Evolutionary conservation across 2,888 invertebrate genomes (phyloP).

Genomic region (Elysia crispata): DNA sequence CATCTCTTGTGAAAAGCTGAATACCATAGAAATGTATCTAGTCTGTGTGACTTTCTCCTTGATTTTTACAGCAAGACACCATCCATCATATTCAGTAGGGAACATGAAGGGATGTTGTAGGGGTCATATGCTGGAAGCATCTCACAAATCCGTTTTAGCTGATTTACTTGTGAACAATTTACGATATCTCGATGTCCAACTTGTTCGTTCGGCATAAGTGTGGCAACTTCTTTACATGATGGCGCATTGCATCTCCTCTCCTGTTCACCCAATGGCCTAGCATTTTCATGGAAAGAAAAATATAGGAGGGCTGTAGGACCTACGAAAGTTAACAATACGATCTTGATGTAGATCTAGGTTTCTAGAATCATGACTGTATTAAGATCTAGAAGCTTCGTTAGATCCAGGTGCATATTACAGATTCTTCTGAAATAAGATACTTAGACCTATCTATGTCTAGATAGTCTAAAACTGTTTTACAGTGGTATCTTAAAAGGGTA

Average conservation of each 20-base stretch:
- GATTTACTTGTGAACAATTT: background rate
- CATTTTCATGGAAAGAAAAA: background rate
- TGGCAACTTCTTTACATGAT: constrained; percentile 5
- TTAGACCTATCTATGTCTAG: too few relatives aligned
- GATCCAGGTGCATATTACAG: too few relatives aligned
- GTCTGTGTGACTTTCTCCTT: background rate
- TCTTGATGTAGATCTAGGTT: too few relatives aligned
- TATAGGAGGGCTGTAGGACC: too few relatives aligned
- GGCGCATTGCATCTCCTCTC: background rate
- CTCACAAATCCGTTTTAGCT: background rate
- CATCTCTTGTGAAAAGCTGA: too few relatives aligned
- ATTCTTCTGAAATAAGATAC: too few relatives aligned
- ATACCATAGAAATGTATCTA: too few relatives aligned
- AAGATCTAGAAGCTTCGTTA: too few relatives aligned
- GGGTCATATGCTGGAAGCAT: background rate
- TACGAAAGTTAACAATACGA: too few relatives aligned
- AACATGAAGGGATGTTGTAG: background rate
- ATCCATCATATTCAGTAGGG: background rate
- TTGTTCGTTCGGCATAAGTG: background rate
- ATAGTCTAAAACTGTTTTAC: too few relatives aligned
- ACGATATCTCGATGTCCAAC: constrained; percentile 4
- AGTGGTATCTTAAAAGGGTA: too few relatives aligned
- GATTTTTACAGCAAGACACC: background rate
- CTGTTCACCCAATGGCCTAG: background rate
- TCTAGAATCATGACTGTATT: too few relatives aligned